These are phyloP conservation scores for Tauraco erythrolophus DNA, from an alignment of 2,113 vertebrate species.

Conservation along the genomic window DNA sequence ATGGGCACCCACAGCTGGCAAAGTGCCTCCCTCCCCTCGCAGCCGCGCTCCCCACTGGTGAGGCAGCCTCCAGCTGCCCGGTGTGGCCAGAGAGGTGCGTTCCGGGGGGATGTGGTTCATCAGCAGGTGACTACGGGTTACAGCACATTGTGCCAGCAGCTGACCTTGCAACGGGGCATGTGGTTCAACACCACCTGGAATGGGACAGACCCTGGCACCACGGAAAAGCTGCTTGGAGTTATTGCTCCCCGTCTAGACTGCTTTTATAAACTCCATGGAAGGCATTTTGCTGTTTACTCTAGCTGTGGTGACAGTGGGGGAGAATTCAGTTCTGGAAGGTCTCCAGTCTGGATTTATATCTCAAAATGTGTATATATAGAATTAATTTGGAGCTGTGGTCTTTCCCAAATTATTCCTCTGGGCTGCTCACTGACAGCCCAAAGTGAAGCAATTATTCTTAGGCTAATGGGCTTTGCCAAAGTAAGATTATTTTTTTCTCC, in stretches of 20 bases:
- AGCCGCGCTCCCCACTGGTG: accelerated
- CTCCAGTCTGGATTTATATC: neutral
- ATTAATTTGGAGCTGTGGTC: neutral
- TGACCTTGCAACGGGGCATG: accelerated
- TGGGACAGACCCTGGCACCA: neutral
- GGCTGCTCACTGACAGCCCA: neutral
- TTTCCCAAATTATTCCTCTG: neutral
- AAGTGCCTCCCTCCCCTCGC: neutral
- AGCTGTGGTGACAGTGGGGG: neutral
- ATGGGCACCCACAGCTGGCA: neutral
- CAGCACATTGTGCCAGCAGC: neutral
- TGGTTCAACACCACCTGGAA: neutral
- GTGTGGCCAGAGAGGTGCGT: accelerated
- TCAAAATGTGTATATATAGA: neutral
- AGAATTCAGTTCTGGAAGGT: neutral
- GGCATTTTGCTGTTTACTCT: neutral
- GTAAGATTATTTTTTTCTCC: neutral
- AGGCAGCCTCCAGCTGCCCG: accelerated
- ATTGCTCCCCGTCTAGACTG: neutral
- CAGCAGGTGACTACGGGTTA: neutral
- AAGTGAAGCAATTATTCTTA: neutral
- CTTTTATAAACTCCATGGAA: neutral
- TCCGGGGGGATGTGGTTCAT: neutral
- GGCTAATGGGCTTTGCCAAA: neutral
- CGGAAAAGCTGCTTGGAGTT: neutral